Base-by-base conservation (phyloP, 2,113 vertebrate genomes). In the Daubentonia madagascariensis region DNA sequence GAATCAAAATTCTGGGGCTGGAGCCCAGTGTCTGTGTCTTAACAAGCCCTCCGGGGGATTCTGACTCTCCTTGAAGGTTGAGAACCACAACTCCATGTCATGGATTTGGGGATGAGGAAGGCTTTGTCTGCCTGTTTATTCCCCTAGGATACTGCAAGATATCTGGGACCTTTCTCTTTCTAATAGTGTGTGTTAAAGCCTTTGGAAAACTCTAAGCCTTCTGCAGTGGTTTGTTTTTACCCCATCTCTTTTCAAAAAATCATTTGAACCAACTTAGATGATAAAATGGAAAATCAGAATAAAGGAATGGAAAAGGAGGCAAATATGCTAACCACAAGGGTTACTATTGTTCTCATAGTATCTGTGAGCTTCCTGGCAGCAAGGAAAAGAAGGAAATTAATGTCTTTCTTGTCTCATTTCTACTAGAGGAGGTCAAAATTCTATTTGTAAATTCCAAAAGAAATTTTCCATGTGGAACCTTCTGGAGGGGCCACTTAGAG, bases 161-260 rank as follows among this genome's bases (percentile, higher is more conserved):
- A 89, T 84, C 54, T 20, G n/a, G 35, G 43, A 84, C 16, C 9
- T 30, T 79, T 92, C 32, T 85, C 75, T 81, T 93, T 96, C 61
- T 87, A n/a, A 54, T 23, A 11, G 32, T 80, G n/a, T 94, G 59
- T 72, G 52, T 92, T 89, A 89, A 89, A 89, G 54, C 10, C 23
- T 81, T 81, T 73, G 59, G 40, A 72, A 95, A 96, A 79, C 6
- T 61, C 43, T 54, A 89, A 91, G 48, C 23, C 32, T 91, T 93
- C 52, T 67, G 3, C 52, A 59, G 30, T 96, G 61, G 11, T 43
- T 97, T 85, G 50, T 70, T 93, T 94, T 91, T 95, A 94, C 25
- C 18, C 0, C 30, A 17, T 57, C 16, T 88, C 35, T 78, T 80
- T 65, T 88, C 6, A 89, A 52, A 52, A 85, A 83, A 72, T 70